Evolutionary conservation across 2,113 vertebrate species (phyloP), one percentile per base, ranked within the genome.

Genomic region (Crypturellus undulatus): DNA sequence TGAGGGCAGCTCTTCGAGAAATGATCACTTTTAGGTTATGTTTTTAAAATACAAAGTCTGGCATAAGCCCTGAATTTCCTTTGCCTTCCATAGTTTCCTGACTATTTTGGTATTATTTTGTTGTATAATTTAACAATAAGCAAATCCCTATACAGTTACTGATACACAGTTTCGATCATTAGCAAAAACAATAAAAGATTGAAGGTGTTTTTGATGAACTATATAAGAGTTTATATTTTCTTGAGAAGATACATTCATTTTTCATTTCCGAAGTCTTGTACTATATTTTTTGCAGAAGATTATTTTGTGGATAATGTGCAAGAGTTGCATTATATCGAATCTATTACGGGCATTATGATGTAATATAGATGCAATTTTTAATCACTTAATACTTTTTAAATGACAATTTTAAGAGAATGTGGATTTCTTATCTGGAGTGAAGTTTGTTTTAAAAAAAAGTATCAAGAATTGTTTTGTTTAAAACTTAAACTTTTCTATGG

Each of bases 1-100:
- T 98, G 30, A 47, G n/a, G 81, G 6, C 40, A 87, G 6, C 54
- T 64, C 88, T 43, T 73, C 62, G 6, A 93, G 63, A 52, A 13
- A 10, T n/a, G 5, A 6, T 40, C 4, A 1, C 14, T 80, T 49
- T 81, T 62, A 67, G 6, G 3, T n/a, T 52, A 11, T 49, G 24
- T 62, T 80, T 49, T 85, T 7, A 68, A 67, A 28, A 80, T 87
- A 12, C 18, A 21, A 85, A 73, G 8, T 51, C 32, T 78, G 45
- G 34, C 4, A 2, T 25, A 60, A 64, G 6, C 12, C 79, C 54
- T 67, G 51, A 2, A 32, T 85, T 88, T 83, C 14, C 24, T 30
- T 60, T 28, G 19, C 9, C 36, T 76, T 67, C 36, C 56, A 26
- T 7, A 12, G 2, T 68, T 93, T 22, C 32, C 18, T 68, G 43